phyloP scores from a whole-genome alignment of 2,797 vertebrate genomes.

The Phoebastria nigripes region DNA sequence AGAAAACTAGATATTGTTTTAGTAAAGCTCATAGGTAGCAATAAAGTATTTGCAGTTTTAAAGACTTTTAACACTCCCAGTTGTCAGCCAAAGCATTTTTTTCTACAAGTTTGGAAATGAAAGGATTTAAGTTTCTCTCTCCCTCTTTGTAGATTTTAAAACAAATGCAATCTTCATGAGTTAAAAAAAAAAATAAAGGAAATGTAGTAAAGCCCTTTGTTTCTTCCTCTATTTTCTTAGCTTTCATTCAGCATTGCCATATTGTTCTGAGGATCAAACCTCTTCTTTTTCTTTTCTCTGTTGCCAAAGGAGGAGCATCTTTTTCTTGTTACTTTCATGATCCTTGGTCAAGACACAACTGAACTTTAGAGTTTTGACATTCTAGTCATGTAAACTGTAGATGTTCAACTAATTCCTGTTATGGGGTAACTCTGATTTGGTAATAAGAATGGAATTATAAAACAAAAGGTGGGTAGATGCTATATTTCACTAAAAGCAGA shows the following conservation, averaged over 20 bases:
- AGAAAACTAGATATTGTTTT: not conserved
- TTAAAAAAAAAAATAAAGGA: not conserved
- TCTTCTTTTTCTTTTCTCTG: not conserved
- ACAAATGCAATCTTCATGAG: not conserved
- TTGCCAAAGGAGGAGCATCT: not conserved
- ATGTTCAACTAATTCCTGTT: not conserved
- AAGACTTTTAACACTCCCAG: not conserved
- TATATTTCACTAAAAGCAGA: not conserved
- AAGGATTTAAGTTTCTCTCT: not conserved
- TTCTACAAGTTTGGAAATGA: not conserved
- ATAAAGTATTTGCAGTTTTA: not conserved
- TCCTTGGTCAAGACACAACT: not conserved
- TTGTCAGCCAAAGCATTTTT: not conserved
- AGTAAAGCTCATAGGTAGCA: not conserved
- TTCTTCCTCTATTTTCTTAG: not conserved
- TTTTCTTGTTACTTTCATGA: not conserved
- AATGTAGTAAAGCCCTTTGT: not conserved
- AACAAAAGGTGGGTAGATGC: not conserved
- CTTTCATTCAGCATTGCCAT: not conserved
- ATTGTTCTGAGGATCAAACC: not conserved
- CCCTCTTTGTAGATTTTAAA: not conserved
- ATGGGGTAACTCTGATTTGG: not conserved
- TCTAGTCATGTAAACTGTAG: not conserved
- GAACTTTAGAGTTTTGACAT: not conserved
- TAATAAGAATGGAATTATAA: not conserved